Conservation (phyloP, 2,888 invertebrate species). For the Fissipunctia ypsillon region DNA sequence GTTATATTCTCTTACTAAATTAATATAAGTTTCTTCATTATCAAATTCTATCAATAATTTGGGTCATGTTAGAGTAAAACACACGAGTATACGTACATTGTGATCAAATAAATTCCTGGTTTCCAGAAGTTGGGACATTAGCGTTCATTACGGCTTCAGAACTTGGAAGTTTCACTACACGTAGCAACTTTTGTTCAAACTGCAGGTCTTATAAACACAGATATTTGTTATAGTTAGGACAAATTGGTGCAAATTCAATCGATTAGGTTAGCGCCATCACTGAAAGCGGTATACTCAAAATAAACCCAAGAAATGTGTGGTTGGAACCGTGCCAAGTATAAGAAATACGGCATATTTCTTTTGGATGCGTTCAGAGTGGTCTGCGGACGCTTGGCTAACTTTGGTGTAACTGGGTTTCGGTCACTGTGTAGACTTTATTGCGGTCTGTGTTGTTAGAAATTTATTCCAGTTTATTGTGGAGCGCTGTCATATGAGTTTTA, state of each 20-base stretch:
- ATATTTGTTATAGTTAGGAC: conserved; percentile 58
- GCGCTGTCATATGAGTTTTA: conserved; percentile 14
- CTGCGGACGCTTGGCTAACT: conserved; percentile 35
- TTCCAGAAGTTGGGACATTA: conserved; percentile 34
- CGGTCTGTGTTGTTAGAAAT: conserved; percentile 16
- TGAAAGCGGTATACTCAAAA: conserved; percentile 73
- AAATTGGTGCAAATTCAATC: conserved; percentile 72
- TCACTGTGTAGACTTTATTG: conserved; percentile 37
- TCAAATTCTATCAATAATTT: conserved; percentile 60
- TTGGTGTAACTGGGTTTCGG: conserved; percentile 44
- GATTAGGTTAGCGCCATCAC: conserved; percentile 83
- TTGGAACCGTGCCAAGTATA: conserved; percentile 62
- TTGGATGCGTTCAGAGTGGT: conserved; percentile 61
- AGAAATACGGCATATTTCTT: conserved; percentile 61
- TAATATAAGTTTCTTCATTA: conserved; percentile 62
- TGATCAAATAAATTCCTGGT: conserved; percentile 53
- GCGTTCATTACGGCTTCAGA: conserved; percentile 33
- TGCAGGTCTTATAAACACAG: conserved; percentile 44
- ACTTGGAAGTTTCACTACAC: conserved; percentile 43
- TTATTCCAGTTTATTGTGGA: conserved; percentile 27
- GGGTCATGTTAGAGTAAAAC: conserved; percentile 44
- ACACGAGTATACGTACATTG: conserved; percentile 68
- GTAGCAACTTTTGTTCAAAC: conserved; percentile 37
- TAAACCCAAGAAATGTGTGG: conserved; percentile 56
- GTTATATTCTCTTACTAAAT: conserved; percentile 39